A percentile compares a stretch with the other conserved stretches of the same genome.
Conservation (phyloP, 2,888 invertebrate genomes). For the Hermodice carunculata region DNA sequence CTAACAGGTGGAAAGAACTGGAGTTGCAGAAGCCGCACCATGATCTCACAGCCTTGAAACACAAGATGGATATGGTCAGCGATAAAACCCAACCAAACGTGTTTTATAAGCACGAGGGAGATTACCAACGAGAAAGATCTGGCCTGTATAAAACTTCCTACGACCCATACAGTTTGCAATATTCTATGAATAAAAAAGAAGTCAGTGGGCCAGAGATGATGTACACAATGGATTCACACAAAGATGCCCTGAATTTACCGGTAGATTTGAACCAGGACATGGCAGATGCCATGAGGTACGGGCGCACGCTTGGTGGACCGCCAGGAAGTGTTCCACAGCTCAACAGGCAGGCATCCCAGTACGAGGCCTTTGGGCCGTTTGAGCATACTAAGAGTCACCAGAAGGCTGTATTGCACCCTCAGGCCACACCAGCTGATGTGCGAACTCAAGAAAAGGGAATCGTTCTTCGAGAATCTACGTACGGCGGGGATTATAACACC, state of each 20-base stretch:
- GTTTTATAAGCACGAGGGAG: conserved; percentile 65
- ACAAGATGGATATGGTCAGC: conserved; percentile 49
- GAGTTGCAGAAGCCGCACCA: conserved; percentile 56
- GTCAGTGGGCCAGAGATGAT: conserved; percentile 51
- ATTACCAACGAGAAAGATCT: conserved; percentile 60
- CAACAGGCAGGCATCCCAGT: conserved; percentile 31
- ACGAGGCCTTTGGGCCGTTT: conserved; percentile 35
- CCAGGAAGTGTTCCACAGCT: conserved; percentile 39
- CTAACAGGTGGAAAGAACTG: conserved; percentile 57
- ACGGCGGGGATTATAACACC: conserved; percentile 61
- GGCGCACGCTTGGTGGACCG: conserved; percentile 45
- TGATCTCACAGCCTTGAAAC: conserved; percentile 55
- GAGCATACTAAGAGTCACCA: conserved; percentile 40
- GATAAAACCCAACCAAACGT: conserved; percentile 50
- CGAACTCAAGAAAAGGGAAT: conserved; percentile 53
- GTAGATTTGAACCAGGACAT: conserved; percentile 52
- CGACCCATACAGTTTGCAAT: conserved; percentile 55
- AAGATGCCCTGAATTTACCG: conserved; percentile 55
- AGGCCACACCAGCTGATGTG: conserved; percentile 46
- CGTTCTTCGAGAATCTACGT: conserved; percentile 51
- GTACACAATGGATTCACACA: conserved; percentile 54
- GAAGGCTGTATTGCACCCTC: conserved; percentile 54
- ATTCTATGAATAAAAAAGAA: conserved; percentile 54
- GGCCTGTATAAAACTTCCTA: conserved; percentile 65
- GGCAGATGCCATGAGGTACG: conserved; percentile 49